These are phyloP conservation scores for Zaprionus obscuricornis DNA, from an alignment of 2,888 invertebrate genomes.

Conservation along the genomic window DNA sequence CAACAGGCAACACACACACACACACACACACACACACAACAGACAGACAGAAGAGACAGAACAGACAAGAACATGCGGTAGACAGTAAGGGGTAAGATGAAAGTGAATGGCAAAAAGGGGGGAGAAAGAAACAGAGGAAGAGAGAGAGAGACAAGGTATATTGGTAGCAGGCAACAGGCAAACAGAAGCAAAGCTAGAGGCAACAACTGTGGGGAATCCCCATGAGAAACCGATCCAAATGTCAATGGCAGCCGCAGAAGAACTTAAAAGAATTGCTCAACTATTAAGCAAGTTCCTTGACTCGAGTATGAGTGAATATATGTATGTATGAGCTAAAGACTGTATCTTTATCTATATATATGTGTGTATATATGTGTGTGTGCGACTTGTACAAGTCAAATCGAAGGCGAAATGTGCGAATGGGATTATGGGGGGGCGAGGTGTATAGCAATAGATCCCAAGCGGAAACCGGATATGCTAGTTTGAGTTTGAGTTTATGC, in stretches of 20 bases:
- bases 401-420: not conserved
- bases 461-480: constrained; percentile 52
- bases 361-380: constrained; percentile 1
- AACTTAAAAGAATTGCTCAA: constrained; percentile 51
- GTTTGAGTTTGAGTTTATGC: no score
- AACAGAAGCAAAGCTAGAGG: not conserved
- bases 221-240: constrained; percentile 18
- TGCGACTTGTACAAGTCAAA: constrained; percentile 9
- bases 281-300: constrained; percentile 50
- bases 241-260: constrained; percentile 34
- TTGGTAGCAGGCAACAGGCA: constrained; percentile 31
- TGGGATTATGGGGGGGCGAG: not conserved
- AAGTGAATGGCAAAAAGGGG: no score
- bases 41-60: not conserved
- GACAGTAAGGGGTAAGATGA: no score
- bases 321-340: not conserved
- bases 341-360: no score
- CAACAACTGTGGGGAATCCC: constrained; percentile 17
- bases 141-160: no score
- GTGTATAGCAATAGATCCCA: constrained; percentile 38
- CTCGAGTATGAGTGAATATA: no score
- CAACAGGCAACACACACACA: no score
- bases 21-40: no score
- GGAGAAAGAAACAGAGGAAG: no score
- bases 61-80: not conserved